Evolutionary conservation across 2,113 vertebrate genomes (phyloP).

Genomic region (Tenebrosternarchus preto): DNA sequence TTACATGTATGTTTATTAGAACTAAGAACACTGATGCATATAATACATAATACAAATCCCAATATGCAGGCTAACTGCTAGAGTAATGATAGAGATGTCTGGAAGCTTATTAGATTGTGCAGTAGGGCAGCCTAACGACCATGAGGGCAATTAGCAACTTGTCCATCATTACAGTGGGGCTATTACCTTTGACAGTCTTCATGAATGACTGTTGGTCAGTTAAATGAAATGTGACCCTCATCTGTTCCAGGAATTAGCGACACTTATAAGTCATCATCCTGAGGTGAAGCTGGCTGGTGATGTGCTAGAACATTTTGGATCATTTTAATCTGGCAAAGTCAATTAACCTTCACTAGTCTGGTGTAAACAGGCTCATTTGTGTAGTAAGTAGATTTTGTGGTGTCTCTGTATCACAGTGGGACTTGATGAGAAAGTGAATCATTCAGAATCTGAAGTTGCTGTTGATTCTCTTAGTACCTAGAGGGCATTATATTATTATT

Average conservation of each 20-base stretch:
- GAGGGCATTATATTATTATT: not conserved
- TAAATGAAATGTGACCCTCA: conserved; percentile 31
- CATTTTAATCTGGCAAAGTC: conserved; percentile 34
- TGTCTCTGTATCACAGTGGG: not conserved
- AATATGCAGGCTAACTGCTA: conserved; percentile 5
- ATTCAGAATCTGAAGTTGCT: not conserved
- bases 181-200: conserved; percentile 30
- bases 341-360: conserved; percentile 43
- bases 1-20: not conserved
- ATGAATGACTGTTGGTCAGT: conserved; percentile 16
- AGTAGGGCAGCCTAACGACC: conserved; percentile 23
- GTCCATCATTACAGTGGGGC: conserved; percentile 27
- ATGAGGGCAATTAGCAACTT: conserved; percentile 29
- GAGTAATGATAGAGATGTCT: conserved; percentile 26
- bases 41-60: conserved; percentile 13
- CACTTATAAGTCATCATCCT: not conserved
- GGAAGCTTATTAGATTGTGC: conserved; percentile 23
- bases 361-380: conserved; percentile 5
- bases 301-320: conserved; percentile 4
- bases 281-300: not conserved
- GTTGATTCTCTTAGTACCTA: not conserved
- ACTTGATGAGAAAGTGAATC: not conserved
- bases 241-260: conserved; percentile 29
- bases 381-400: conserved; percentile 23
- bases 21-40: not conserved